Conservation (phyloP, 2,888 invertebrate genomes). For the Leucophenga montana region DNA sequence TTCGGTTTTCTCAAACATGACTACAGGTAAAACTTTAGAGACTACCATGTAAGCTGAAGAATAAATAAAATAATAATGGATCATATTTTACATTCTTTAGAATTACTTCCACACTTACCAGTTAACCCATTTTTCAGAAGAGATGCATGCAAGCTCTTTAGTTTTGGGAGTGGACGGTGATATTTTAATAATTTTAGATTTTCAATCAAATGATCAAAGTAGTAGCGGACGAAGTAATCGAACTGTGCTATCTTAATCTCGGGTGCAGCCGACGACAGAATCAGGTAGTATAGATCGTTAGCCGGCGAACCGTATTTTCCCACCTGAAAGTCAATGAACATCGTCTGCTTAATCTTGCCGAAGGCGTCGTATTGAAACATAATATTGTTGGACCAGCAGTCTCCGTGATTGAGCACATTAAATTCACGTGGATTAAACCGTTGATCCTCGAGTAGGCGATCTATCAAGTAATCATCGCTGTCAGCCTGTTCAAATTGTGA, state of each 20-base stretch:
- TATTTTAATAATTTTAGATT: constrained; percentile 68
- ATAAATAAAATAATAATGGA: neutral
- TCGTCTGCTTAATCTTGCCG: constrained; percentile 63
- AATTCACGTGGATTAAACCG: constrained; percentile 58
- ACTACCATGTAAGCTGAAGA: constrained; percentile 67
- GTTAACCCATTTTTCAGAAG: constrained; percentile 65
- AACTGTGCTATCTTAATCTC: constrained; percentile 65
- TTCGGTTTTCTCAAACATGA: constrained; percentile 64
- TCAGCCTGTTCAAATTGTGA: constrained; percentile 46
- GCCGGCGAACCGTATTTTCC: constrained; percentile 64
- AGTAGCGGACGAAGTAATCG: constrained; percentile 69
- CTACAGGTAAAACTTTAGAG: constrained; percentile 67
- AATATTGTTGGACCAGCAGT: constrained; percentile 69
- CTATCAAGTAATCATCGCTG: constrained; percentile 62
- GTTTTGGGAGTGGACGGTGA: constrained; percentile 66
- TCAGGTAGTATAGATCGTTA: constrained; percentile 63
- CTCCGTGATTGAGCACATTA: constrained; percentile 69
- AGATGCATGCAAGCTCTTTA: constrained; percentile 63
- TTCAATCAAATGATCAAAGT: constrained; percentile 66
- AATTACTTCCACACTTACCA: constrained; percentile 51
- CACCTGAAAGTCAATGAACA: constrained; percentile 66
- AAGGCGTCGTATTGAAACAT: constrained; percentile 70
- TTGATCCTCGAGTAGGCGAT: constrained; percentile 61
- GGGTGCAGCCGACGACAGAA: constrained; percentile 60
- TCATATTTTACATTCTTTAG: neutral